Evolutionary conservation across 2,888 invertebrate genomes (phyloP).

Genomic region (Elegia similella): DNA sequence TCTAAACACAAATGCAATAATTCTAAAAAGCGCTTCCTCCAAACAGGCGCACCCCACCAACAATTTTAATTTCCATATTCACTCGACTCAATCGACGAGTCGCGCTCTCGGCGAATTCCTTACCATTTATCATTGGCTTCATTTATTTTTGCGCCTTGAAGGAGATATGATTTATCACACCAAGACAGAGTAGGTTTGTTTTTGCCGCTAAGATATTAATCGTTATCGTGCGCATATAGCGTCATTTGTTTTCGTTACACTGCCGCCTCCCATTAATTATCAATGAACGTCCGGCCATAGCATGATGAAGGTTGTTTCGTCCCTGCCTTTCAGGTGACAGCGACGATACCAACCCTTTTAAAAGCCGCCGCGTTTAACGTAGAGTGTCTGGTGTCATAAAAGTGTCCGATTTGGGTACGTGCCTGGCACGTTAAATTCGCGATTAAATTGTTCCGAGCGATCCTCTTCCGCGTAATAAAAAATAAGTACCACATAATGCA

Average conservation of each 20-base stretch:
- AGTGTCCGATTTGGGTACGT: slow-evolving; percentile 76
- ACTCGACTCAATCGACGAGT: slow-evolving; percentile 60
- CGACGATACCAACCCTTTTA: slow-evolving; percentile 79
- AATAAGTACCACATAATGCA: slow-evolving; percentile 53
- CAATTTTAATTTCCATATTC: slow-evolving; percentile 63
- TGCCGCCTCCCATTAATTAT: slow-evolving; percentile 79
- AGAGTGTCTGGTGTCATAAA: slow-evolving; percentile 79
- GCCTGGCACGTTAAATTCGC: slow-evolving; percentile 69
- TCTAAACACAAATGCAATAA: slow-evolving; percentile 11
- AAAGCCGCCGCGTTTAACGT: slow-evolving; percentile 78
- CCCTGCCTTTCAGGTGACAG: slow-evolving; percentile 77
- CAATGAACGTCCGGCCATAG: slow-evolving; percentile 76
- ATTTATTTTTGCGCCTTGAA: slow-evolving; percentile 79
- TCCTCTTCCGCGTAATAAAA: slow-evolving; percentile 56
- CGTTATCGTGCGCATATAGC: slow-evolving; percentile 75
- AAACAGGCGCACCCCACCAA: slow-evolving; percentile 20
- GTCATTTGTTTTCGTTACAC: slow-evolving; percentile 80
- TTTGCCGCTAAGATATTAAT: slow-evolving; percentile 80
- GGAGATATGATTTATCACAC: slow-evolving; percentile 79
- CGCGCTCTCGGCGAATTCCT: slow-evolving; percentile 59
- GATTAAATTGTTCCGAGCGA: slow-evolving; percentile 70
- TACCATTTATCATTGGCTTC: slow-evolving; percentile 79
- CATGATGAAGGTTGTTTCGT: slow-evolving; percentile 76
- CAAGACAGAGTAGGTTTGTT: slow-evolving; percentile 74
- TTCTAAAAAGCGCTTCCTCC: slow-evolving; percentile 6